Evolutionary conservation across 2,113 vertebrate species (phyloP).

Genomic region (Etheostoma cragini): DNA sequence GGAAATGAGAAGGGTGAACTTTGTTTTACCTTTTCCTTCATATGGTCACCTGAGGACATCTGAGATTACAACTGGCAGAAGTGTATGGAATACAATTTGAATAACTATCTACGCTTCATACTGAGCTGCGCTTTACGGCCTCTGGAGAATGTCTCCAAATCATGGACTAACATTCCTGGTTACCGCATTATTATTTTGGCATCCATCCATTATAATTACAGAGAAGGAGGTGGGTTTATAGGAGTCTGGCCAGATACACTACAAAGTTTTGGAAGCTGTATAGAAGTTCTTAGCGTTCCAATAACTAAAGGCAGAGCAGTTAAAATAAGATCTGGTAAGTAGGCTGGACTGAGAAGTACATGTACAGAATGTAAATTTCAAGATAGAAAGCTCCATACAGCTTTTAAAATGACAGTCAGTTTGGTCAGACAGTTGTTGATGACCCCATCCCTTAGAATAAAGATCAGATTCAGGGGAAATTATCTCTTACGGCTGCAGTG

Average conservation of each 20-base stretch:
- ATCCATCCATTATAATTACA: conserved; percentile 28
- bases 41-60: conserved; percentile 52
- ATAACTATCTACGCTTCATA: conserved; percentile 8
- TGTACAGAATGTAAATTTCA: neutral
- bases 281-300: neutral
- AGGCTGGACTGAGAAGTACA: neutral
- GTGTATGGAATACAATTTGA: conserved; percentile 5
- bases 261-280: neutral
- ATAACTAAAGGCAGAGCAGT: neutral
- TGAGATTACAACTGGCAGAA: conserved; percentile 1
- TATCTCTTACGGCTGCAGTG: neutral
- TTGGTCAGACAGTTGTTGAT: neutral
- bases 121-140: neutral
- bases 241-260: neutral
- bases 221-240: neutral
- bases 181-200: conserved; percentile 37
- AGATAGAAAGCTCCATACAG: neutral
- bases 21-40: conserved; percentile 46
- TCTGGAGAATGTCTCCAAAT: neutral
- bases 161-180: conserved; percentile 21
- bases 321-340: neutral
- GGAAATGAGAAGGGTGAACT: conserved; percentile 49
- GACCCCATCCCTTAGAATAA: neutral
- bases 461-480: neutral
- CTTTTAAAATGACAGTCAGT: neutral